Conservation (phyloP, 2,113 vertebrate species). For the Bufo gargarizans region DNA sequence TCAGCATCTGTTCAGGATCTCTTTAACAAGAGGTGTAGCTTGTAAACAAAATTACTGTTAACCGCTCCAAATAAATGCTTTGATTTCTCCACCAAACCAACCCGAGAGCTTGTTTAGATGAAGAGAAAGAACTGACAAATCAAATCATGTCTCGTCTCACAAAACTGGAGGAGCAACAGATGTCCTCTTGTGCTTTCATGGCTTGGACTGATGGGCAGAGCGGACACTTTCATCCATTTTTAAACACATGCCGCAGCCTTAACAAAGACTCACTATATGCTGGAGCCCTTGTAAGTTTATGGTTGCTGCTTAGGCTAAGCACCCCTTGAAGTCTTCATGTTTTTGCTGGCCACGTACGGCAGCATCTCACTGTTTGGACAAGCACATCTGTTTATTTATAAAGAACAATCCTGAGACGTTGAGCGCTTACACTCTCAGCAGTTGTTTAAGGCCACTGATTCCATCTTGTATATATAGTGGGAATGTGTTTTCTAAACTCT, state of each 20-base stretch:
- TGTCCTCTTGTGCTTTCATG: conserved; percentile 71
- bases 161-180: conserved; percentile 74
- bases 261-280: conserved; percentile 77
- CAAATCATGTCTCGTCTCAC: conserved; percentile 75
- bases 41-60: conserved; percentile 67
- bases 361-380: conserved; percentile 67
- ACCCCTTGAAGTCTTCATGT: conserved; percentile 63
- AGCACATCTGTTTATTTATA: conserved; percentile 73
- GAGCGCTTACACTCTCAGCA: conserved; percentile 71
- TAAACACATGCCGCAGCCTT: conserved; percentile 68
- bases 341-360: conserved; percentile 69
- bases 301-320: conserved; percentile 62
- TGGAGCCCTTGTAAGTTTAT: conserved; percentile 31
- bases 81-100: conserved; percentile 67
- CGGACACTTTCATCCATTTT: conserved; percentile 72
- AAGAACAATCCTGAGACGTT: conserved; percentile 78
- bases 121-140: conserved; percentile 71
- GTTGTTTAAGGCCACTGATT: conserved; percentile 73
- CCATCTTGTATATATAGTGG: conserved; percentile 60
- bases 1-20: conserved; percentile 70
- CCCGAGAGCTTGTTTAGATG: conserved; percentile 69
- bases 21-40: conserved; percentile 70
- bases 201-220: conserved; percentile 74
- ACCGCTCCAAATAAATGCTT: conserved; percentile 51
- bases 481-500: conserved; percentile 74